These are phyloP conservation scores for Spisula subtruncata DNA, from an alignment of 2,888 invertebrate genomes.

Conservation along the genomic window DNA sequence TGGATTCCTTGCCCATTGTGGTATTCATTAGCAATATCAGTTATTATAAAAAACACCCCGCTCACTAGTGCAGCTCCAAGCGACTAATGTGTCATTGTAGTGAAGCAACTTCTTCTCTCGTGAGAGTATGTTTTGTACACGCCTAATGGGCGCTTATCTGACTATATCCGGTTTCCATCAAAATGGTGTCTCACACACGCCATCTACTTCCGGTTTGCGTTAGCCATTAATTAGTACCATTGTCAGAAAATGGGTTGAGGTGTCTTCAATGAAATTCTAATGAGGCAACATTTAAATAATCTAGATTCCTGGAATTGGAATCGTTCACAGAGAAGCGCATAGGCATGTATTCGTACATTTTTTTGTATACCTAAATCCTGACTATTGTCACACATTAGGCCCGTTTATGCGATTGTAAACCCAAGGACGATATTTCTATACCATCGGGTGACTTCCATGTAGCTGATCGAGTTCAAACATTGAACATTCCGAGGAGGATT, in stretches of 20 bases:
- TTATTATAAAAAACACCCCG: not conserved
- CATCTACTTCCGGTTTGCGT: constrained; percentile 14
- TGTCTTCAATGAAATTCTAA: not conserved
- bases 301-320: not conserved
- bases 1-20: too few relatives aligned
- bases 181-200: constrained; percentile 6
- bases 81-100: not conserved
- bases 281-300: not conserved
- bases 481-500: too few relatives aligned
- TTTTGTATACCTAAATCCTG: not conserved
- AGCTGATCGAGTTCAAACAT: too few relatives aligned
- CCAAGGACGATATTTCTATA: not conserved
- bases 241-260: not conserved
- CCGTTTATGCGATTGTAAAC: not conserved
- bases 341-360: not conserved
- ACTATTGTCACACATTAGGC: not conserved
- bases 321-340: not conserved
- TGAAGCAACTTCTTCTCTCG: not conserved
- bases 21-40: too few relatives aligned
- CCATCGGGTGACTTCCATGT: too few relatives aligned
- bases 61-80: not conserved
- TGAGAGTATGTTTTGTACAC: not conserved
- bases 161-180: constrained; percentile 6
- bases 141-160: constrained; percentile 24
- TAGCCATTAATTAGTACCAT: not conserved